These are phyloP conservation scores for Panorpa germanica DNA, from an alignment of 2,888 invertebrate species.

Conservation along the genomic window DNA sequence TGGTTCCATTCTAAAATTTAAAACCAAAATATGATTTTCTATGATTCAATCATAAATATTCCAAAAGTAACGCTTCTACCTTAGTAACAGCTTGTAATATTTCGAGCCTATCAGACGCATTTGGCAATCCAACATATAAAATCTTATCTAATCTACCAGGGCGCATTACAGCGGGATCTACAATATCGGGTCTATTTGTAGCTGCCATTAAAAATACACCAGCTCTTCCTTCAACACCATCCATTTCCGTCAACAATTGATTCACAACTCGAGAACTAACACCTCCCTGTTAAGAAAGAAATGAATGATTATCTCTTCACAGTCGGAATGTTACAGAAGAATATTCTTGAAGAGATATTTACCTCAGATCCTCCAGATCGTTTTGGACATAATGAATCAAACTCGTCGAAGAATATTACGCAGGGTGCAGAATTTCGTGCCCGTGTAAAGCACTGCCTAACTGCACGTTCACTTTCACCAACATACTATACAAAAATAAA, in stretches of 20 bases:
- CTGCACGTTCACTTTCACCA: conserved; percentile 94
- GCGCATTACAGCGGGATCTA: conserved; percentile 86
- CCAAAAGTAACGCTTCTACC: no score
- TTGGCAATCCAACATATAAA: conserved; percentile 79
- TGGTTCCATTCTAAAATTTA: conserved; percentile 48
- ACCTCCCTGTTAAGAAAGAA: conserved; percentile 30
- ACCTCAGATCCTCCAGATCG: conserved; percentile 57
- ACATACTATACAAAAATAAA: conserved; percentile 50
- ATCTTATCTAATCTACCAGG: conserved; percentile 79
- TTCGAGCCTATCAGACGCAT: conserved; percentile 57
- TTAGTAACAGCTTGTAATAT: conserved; percentile 81
- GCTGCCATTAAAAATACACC: conserved; percentile 93
- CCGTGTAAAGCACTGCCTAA: conserved; percentile 86
- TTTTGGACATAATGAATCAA: conserved; percentile 88
- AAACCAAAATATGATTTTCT: conserved; percentile 7
- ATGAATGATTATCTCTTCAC: conserved; percentile 2
- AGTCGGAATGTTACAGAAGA: conserved; percentile 1
- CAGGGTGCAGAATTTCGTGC: conserved; percentile 93
- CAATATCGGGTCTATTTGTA: conserved; percentile 89
- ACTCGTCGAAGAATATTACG: conserved; percentile 97
- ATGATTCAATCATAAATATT: conserved; percentile 7
- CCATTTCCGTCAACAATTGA: conserved; percentile 96
- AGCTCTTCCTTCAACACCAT: conserved; percentile 79
- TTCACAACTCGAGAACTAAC: conserved; percentile 80
- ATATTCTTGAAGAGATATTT: conserved; percentile 13